Base-by-base conservation (phyloP, 2,113 vertebrate genomes). In the Calonectris borealis region DNA sequence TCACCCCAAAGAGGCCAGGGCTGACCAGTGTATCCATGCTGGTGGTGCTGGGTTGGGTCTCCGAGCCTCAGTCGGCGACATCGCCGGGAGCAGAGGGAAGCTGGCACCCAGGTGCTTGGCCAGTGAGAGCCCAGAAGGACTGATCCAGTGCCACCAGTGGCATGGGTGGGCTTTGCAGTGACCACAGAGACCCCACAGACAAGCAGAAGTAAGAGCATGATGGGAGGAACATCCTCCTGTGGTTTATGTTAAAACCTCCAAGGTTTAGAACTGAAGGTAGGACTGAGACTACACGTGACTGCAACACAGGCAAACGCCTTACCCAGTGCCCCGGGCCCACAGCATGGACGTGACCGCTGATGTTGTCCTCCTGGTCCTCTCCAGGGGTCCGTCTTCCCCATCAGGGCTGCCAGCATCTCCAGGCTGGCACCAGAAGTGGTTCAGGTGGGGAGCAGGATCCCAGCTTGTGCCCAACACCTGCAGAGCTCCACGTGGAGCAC, bases 271-370 rank as follows among this genome's bases (percentile, higher is more conserved):
- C 19, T 36, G 62, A 66, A 71, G 48, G 20, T 32, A 25, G 27
- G 10, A n/a, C 57, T 40, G 66, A 49, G 52, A 14, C 20, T 18
- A 8, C 3, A 7, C 16, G 14, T 3, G n/a, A 42, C n/a, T 54
- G 9, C 27, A 32, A 9, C 38, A 32, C 40, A 68, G 40, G 4
- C 7, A 3, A 61, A 34, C 1, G 5, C 32, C 36, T 70, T 18
- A 61, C 27, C 61, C 85, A 24, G 51, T 19, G 34, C 10, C 26
- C 49, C 1, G 2, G 76, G 46, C 44, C 60, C 65, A 46, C n/a
- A 46, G 60, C 76, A 58, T 0, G 2, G 66, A n/a, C 1, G 3
- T n/a, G 49, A 46, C n/a, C 3, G 1, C 44, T 51, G 55, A 5
- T 55, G 21, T 25, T 72, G 60, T 26, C 34, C 6, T 65, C 44